Conservation (phyloP, 2,113 vertebrate species). For the Oryzias melastigma region DNA sequence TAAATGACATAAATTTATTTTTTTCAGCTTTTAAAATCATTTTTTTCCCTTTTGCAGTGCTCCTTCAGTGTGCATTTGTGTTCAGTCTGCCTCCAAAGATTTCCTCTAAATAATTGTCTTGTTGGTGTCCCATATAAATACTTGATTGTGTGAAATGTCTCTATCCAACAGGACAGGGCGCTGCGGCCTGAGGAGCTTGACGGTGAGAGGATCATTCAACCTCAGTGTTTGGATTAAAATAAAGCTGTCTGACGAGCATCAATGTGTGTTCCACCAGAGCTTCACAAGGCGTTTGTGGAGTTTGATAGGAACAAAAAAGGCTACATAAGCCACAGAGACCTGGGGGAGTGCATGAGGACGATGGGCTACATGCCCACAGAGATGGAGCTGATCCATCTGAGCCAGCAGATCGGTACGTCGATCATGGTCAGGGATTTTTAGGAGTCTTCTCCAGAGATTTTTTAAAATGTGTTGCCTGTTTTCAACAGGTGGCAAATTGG, state of each 20-base stretch:
- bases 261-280: slow-evolving; percentile 71
- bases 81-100: too few species aligned
- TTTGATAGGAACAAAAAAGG: slow-evolving; percentile 89
- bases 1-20: too few species aligned
- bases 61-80: too few species aligned
- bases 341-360: slow-evolving; percentile 88
- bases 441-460: not conserved
- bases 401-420: slow-evolving; percentile 84
- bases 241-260: not conserved
- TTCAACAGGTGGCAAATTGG: slow-evolving; percentile 88
- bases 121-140: not conserved
- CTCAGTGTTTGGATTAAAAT: not conserved
- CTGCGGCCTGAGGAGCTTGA: slow-evolving; percentile 89
- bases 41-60: too few species aligned
- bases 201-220: slow-evolving; percentile 71
- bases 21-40: too few species aligned
- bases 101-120: too few species aligned
- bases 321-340: slow-evolving; percentile 84
- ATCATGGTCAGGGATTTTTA: not conserved
- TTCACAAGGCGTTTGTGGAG: slow-evolving; percentile 88
- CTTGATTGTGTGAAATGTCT: slow-evolving; percentile 14
- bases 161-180: slow-evolving; percentile 83
- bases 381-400: slow-evolving; percentile 88
- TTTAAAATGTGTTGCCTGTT: not conserved
- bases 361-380: slow-evolving; percentile 98